Evolutionary conservation across 53 echinoderm and acorn worm genomes (phyloP).

Genomic region (Antedon mediterranea): DNA sequence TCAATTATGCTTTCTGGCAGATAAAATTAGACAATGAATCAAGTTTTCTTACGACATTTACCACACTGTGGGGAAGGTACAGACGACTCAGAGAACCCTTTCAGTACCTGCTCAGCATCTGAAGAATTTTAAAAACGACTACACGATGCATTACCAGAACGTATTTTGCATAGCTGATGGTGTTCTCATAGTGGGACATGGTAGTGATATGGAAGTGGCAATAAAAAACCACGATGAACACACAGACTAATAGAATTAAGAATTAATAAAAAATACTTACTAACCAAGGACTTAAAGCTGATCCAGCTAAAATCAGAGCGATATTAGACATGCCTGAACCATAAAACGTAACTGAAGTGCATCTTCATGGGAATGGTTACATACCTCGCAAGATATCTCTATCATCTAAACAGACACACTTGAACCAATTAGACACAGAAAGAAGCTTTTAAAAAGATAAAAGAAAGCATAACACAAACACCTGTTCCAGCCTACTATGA

Average conservation of each 20-base stretch:
- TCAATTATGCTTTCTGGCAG: slow-evolving; percentile 15
- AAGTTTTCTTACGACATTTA: background rate
- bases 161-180: too few relatives aligned
- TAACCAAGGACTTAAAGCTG: slow-evolving; percentile 3
- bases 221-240: too few relatives aligned
- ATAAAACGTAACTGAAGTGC: slow-evolving; percentile 24
- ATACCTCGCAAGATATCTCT: slow-evolving; percentile 28
- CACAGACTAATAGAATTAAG: too few relatives aligned
- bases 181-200: too few relatives aligned
- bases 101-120: background rate
- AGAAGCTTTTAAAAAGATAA: background rate
- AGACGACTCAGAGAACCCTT: background rate
- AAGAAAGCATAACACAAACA: background rate
- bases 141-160: too few relatives aligned
- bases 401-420: slow-evolving; percentile 21
- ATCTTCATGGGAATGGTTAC: slow-evolving; percentile 25
- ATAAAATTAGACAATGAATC: slow-evolving; percentile 8
- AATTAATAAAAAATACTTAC: too few relatives aligned
- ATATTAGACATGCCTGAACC: slow-evolving; percentile 25
- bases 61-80: background rate
- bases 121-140: too few relatives aligned
- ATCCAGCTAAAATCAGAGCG: slow-evolving; percentile 6
- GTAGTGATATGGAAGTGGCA: too few relatives aligned
- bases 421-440: slow-evolving; percentile 21
- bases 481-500: background rate